phyloP scores from a whole-genome alignment of 2,797 vertebrate species.

The Acestrorhynchus altus region DNA sequence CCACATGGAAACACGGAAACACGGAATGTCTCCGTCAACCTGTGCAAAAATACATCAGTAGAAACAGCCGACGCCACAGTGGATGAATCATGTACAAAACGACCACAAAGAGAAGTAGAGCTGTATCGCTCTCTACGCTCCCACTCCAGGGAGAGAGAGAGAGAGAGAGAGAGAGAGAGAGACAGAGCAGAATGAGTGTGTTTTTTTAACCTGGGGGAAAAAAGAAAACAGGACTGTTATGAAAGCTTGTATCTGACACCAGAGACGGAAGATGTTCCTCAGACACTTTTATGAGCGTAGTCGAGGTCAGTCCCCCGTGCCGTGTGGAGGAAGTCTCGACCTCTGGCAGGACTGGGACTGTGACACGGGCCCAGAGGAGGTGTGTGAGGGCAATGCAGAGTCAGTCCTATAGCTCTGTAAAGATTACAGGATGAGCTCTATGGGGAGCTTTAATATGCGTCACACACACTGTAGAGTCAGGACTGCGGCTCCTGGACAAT shows the following conservation, averaged over 20 bases:
- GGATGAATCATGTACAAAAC: no score
- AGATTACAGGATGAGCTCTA: constrained; percentile 6
- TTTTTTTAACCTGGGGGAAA: neutral
- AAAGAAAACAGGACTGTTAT: no score
- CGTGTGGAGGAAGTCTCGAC: neutral
- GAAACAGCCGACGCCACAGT: no score
- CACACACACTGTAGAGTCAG: constrained; percentile 15
- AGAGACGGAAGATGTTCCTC: neutral
- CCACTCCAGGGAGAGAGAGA: neutral
- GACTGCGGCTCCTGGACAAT: constrained; percentile 37
- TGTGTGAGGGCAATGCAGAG: constrained; percentile 25
- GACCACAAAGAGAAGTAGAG: neutral
- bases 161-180: neutral
- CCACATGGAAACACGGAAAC: no score
- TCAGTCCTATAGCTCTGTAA: constrained; percentile 1
- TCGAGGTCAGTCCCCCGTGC: neutral
- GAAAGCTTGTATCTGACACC: neutral
- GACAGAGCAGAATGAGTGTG: neutral
- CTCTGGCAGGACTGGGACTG: neutral
- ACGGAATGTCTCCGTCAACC: no score
- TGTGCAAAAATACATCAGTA: no score
- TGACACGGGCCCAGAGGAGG: neutral
- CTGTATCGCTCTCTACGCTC: neutral
- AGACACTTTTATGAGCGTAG: neutral
- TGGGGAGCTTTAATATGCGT: constrained; percentile 34